Evolutionary conservation across 2,797 vertebrate species (phyloP).

Genomic region (Chiloscyllium punctatum): DNA sequence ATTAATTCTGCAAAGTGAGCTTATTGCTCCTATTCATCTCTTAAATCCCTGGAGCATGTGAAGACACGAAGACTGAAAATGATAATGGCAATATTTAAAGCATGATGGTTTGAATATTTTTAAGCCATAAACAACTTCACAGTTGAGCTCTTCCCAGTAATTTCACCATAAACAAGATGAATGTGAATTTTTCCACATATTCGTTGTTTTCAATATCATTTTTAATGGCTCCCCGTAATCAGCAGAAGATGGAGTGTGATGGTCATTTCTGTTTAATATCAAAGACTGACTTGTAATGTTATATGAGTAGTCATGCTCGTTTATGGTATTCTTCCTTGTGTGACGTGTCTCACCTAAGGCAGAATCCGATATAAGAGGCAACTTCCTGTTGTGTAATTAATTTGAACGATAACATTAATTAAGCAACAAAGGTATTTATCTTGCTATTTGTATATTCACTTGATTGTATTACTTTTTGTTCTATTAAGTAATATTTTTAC

Average conservation of each 20-base stretch:
- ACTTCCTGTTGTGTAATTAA: neutral
- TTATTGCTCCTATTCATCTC: conserved; percentile 96
- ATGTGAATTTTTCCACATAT: conserved; percentile 16
- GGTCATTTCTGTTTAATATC: conserved; percentile 7
- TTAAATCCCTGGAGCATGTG: conserved; percentile 92
- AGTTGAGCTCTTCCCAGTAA: conserved; percentile 49
- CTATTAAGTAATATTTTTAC: neutral
- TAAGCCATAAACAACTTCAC: conserved; percentile 64
- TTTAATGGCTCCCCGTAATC: conserved; percentile 31
- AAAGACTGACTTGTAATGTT: neutral
- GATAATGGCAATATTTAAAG: conserved; percentile 75
- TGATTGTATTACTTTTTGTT: neutral
- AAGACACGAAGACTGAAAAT: conserved; percentile 82
- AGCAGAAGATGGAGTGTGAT: conserved; percentile 17
- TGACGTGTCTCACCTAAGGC: neutral
- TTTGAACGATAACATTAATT: conserved; percentile 2
- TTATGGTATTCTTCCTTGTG: neutral
- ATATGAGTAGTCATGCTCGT: neutral
- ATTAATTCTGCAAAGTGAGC: conserved; percentile 99
- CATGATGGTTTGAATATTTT: conserved; percentile 83
- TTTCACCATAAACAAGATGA: conserved; percentile 35
- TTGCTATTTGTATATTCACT: neutral
- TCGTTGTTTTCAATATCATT: conserved; percentile 24
- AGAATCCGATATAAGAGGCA: neutral
- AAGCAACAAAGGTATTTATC: neutral